These are phyloP conservation scores for Paracentrotus lividus DNA, from an alignment of 53 echinoderm and acorn worm genomes.

Conservation along the genomic window DNA sequence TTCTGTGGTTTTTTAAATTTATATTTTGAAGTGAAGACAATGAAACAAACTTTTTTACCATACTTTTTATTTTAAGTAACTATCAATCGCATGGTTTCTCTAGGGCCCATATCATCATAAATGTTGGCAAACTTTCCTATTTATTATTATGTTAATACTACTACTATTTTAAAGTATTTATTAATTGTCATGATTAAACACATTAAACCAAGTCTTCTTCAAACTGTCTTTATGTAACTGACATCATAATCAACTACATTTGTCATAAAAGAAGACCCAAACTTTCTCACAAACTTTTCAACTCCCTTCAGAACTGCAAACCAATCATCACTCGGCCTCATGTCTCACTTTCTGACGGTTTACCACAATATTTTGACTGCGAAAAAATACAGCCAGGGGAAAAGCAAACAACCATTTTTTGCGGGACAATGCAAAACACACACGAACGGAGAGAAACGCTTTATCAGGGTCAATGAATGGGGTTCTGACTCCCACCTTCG, in stretches of 20 bases:
- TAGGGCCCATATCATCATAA: no score
- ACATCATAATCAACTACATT: background rate
- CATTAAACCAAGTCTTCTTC: background rate
- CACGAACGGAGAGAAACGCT: background rate
- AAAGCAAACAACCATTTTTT: conserved; percentile 61
- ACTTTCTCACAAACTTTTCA: background rate
- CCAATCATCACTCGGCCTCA: conserved; percentile 53
- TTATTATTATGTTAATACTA: no score
- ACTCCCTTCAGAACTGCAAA: background rate
- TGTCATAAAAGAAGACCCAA: background rate
- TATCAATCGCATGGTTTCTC: no score
- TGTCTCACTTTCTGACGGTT: conserved; percentile 65
- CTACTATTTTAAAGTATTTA: no score
- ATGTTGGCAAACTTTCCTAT: no score
- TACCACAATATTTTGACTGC: conserved; percentile 69
- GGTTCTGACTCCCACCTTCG: background rate
- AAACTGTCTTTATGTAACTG: background rate
- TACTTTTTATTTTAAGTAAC: no score
- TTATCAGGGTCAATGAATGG: conserved; percentile 54
- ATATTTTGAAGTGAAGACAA: no score
- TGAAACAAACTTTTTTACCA: no score
- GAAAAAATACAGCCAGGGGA: conserved; percentile 62
- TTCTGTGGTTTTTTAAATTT: no score
- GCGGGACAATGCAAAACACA: conserved; percentile 58
- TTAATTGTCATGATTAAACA: no score